Base-by-base conservation (phyloP, 2,888 invertebrate species). In the Lingula anatina region DNA sequence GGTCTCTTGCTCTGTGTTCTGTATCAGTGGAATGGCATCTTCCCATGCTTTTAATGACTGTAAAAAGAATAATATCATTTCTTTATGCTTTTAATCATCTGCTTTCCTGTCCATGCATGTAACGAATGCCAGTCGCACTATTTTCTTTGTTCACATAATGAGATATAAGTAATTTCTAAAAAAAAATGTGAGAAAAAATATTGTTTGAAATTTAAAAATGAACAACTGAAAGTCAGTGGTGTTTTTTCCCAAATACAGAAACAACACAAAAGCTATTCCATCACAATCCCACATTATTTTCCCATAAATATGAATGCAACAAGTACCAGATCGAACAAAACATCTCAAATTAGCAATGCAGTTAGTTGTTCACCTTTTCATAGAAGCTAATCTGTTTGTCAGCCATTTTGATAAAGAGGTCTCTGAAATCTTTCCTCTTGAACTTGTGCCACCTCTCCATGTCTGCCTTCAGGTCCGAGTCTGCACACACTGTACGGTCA, bases 391-490 rank as follows among this genome's bases (percentile, higher is more conserved):
- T 83, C 66, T 86, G 84, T 65, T 83, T 81, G 60, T 84, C 83
- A 9, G 85, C 84, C 77, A 84, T 82, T 55, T 81, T 79, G 27
- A 83, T 73, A 15, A 86, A 76, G 61, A 86, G 80, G 54, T 80
- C 81, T 66, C 84, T 84, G 45, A 86, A 70, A 70, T 85, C 85
- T 28, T 80, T 76, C 51, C 82, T 82, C 65, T 86, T 86, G 58
- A 84, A 85, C 28, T 77, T 66, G 56, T 84, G 83, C 86, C 86
- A 86, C 50, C 85, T 78, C 46, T 84, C 83, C 52, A 86, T 73
- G 69, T 86, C 86, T 38, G 85, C 84, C 45, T 84, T 78, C 26
- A 86, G 73, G 66, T 85, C 83, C 66, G 85, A 84, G 67, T 86
- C 86, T 0, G 86, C 84, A 64, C 84, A 84, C 67, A 85, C 85